These are phyloP conservation scores for Druon quercuslanigerum DNA, from an alignment of 1,140 invertebrate genomes.

Conservation along the genomic window DNA sequence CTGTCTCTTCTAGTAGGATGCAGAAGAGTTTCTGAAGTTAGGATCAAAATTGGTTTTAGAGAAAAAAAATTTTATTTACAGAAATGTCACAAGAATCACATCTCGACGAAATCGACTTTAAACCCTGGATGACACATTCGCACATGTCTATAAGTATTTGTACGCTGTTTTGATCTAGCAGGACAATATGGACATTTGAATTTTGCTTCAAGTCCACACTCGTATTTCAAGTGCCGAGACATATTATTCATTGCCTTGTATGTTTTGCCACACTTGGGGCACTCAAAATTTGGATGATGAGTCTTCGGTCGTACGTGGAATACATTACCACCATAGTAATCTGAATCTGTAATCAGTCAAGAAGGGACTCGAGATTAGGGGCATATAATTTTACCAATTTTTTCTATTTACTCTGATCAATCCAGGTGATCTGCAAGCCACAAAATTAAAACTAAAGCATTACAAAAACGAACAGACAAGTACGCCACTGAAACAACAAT, in stretches of 20 bases:
- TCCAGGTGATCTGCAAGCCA: slow-evolving; percentile 31
- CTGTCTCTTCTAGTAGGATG: no score
- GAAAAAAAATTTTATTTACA: no score
- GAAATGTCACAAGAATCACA: slow-evolving; percentile 28
- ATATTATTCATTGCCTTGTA: slow-evolving; percentile 54
- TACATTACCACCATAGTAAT: background rate
- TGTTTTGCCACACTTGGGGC: slow-evolving; percentile 64
- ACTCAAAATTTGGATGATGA: slow-evolving; percentile 53
- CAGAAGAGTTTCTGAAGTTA: no score
- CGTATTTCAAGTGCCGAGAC: slow-evolving; percentile 54
- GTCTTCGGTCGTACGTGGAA: slow-evolving; percentile 13
- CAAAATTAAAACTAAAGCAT: slow-evolving; percentile 52
- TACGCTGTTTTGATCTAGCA: slow-evolving; percentile 61
- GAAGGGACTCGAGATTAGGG: no score
- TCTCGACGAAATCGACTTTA: slow-evolving; percentile 39
- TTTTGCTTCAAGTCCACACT: slow-evolving; percentile 73
- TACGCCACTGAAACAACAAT: background rate
- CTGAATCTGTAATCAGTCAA: background rate
- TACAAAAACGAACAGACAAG: slow-evolving; percentile 46
- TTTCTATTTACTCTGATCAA: slow-evolving; percentile 27
- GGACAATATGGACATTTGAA: slow-evolving; percentile 75
- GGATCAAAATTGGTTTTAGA: no score
- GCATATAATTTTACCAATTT: no score
- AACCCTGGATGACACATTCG: slow-evolving; percentile 50
- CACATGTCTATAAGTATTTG: slow-evolving; percentile 65